Base-by-base conservation (phyloP, 2,797 vertebrate genomes). In the Danio choprae region DNA sequence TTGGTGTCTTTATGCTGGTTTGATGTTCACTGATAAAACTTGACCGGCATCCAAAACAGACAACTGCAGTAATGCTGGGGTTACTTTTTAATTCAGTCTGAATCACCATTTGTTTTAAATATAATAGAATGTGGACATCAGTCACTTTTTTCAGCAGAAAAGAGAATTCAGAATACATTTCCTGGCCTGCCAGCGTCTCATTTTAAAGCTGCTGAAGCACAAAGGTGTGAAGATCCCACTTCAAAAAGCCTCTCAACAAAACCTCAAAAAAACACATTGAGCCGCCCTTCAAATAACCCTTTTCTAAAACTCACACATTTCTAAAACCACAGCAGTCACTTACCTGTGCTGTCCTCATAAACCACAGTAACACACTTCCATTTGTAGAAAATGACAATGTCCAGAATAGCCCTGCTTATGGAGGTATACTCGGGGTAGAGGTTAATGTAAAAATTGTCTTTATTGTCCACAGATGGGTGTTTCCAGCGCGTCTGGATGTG, bases 401-500 rank as follows among this genome's bases (percentile, higher is more conserved):
- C 97, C 91, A 98, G 92, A 81, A 99, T 94, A 0, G 98, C 97
- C 55, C 95, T 92, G 88, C 97, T 97, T 87, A 99, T 96, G 74
- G 98, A 96, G 0, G 95, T 92, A 82, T 98, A 97, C 87, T 99
- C 98, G 0, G 98, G 98, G 79, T 95, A 96, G 46, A 99, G 94
- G 92, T 98, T 99, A 91, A 99, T 97, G 90, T 96, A 98, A 91
- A 97, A 99, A 0, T 95, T 92, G 75, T 98, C 98, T 82, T 93
- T 96, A 90, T 96, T 96, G 92, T 98, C 96, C 87, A 96, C 95
- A 0, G 95, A 94, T 0, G 96, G 97, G 86, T 98, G 97, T 84
- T 97, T 98, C 98, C 98, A 99, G 79, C 94, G 95, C 0, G 96
- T 99, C 92, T 99, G 98, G 87, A 99, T 96, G 88, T 99, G 97